A percentile compares a stretch with the other conserved stretches of the same genome.
phyloP scores from a whole-genome alignment of 92 coral and sea anemone genomes.

The Scolanthus callimorphus region DNA sequence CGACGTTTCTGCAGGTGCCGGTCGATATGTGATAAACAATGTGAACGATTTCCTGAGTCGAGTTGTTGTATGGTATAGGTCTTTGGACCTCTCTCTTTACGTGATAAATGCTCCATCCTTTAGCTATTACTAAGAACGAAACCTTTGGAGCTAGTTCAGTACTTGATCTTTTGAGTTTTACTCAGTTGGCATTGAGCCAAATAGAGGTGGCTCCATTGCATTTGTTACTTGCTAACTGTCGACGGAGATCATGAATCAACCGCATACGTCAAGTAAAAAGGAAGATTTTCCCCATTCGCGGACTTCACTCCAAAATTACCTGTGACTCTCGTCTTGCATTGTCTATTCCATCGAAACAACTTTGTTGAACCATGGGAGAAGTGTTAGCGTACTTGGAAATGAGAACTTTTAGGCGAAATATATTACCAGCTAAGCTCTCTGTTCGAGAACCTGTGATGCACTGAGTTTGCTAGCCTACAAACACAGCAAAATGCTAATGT shows the following conservation, averaged over 20 bases:
- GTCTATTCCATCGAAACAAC: conserved; percentile 23
- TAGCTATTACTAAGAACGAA: too few species aligned
- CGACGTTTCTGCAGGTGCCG: too few species aligned
- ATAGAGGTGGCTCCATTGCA: neutral
- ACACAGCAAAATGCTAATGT: conserved; percentile 50
- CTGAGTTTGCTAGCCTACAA: conserved; percentile 10
- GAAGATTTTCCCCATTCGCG: conserved; percentile 1
- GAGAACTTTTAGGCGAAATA: conserved; percentile 8
- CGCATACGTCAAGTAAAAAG: neutral
- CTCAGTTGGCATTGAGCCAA: neutral
- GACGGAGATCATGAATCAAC: neutral
- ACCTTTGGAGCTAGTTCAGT: neutral
- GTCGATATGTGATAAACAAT: too few species aligned
- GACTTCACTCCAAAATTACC: conserved; percentile 18
- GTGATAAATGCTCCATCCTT: too few species aligned
- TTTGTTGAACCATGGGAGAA: neutral
- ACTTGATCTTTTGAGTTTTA: neutral
- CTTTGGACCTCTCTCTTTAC: too few species aligned
- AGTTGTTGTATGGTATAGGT: too few species aligned
- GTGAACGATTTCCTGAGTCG: too few species aligned
- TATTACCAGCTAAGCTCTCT: neutral
- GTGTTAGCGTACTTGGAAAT: conserved; percentile 4
- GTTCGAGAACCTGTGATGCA: conserved; percentile 13
- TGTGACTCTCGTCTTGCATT: conserved; percentile 52
- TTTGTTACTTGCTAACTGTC: neutral